phyloP scores from a whole-genome alignment of 2,113 vertebrate species.

The Stigmatopora nigra region DNA sequence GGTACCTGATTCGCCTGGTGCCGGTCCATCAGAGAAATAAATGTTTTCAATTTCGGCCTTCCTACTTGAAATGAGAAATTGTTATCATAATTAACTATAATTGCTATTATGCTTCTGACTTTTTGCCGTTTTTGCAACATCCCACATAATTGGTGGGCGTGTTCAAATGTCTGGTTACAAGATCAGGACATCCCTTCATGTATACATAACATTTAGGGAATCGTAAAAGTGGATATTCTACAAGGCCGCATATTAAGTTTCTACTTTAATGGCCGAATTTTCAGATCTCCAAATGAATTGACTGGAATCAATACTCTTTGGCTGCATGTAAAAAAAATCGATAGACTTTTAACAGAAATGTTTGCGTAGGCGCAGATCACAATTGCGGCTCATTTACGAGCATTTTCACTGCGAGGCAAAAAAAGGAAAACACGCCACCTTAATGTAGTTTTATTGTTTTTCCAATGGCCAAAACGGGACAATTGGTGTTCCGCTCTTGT shows the following conservation, averaged over 20 bases:
- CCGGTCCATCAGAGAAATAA: too few relatives aligned
- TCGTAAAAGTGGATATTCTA: not conserved
- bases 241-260: not conserved
- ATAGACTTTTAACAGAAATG: conserved; percentile 4
- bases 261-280: not conserved
- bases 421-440: not conserved
- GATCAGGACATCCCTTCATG: too few relatives aligned
- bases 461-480: not conserved
- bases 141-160: too few relatives aligned
- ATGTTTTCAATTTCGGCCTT: too few relatives aligned
- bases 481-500: not conserved
- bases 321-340: conserved; percentile 5
- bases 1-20: too few relatives aligned
- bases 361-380: not conserved
- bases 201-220: not conserved
- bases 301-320: conserved; percentile 1
- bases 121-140: not conserved
- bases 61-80: too few relatives aligned
- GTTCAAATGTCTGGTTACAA: too few relatives aligned
- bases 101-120: not conserved
- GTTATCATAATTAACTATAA: too few relatives aligned
- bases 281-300: conserved; percentile 1
- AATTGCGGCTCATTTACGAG: not conserved
- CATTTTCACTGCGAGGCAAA: not conserved
- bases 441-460: conserved; percentile 9